Base-by-base conservation (phyloP, 2,113 vertebrate species). In the Rana temporaria region DNA sequence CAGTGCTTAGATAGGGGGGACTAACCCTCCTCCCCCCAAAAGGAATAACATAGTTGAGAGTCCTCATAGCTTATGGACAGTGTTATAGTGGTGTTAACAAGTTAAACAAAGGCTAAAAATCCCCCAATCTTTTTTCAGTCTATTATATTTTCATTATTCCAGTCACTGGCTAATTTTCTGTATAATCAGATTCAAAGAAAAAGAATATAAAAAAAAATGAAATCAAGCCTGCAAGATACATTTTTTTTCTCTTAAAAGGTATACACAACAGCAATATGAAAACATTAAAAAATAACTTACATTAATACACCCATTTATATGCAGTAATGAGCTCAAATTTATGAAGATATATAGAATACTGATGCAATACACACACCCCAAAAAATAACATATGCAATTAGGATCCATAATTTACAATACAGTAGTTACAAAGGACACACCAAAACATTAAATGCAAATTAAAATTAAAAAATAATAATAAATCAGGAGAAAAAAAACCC, bases 381-480 rank as follows among this genome's bases (percentile, higher is more conserved):
- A 93, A 95, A 96, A 91, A 91, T 91, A 95, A 96, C 93, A 93
- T 96, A 96, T 84, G 94, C 94, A 94, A 95, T 95, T 95, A 94
- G 94, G 92, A 95, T 95, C 94, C 95, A 96, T 97, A 93, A 97
- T 96, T 95, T 98, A 97, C 96, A 97, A 94, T 95, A 99, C 97
- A 99, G 97, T 96, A 98, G 97, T 97, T 98, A 98, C 95, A 96
- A 93, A 93, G 71, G 88, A 98, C 97, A 98, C 97, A 96, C 94
- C 96, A 97, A 98, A 48, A 97, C 96, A 97, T 93, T 90, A 95
- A 96, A 96, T 93, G 92, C 92, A 95, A 95, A 86, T 85, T 78
- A 87, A 56, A 64, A 74, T 70, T 52, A 90, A 91, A 92, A 26
- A 57, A 59, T 19, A 69, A 57, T 26, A 95, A 95, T 92, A 1